Evolutionary conservation across 2,113 vertebrate species (phyloP), one percentile per base, ranked within the genome.

Genomic region (Clarias macrocephalus): DNA sequence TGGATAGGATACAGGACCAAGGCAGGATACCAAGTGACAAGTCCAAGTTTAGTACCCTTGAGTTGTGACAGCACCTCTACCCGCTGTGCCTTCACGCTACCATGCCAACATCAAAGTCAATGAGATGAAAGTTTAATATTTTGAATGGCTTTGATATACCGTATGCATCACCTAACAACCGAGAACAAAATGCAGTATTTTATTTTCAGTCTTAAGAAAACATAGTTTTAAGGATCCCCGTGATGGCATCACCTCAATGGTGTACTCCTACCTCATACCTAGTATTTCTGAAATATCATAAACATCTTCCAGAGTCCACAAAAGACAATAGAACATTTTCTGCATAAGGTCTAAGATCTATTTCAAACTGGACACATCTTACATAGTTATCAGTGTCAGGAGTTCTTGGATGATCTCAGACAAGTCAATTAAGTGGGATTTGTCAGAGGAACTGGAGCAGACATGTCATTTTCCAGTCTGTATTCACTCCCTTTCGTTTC

Each of bases 341-440:
- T 21, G 68, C 37, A 37, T 19, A 72, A 33, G 30, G 4, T 2
- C 42, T 33, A 42, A 42, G 6, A 19, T 42, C 70, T 21, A 5
- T 8, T 21, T 73, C 19, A 19, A 0, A 60, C 18, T 52, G 80
- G 66, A 73, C 66, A 75, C 18, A 33, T 37, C 30, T 76, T 25
- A 60, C 28, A 25, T 5, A 60, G 80, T 80, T 83, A 84, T 83
- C 88, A 92, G 89, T 90, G 91, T 90, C 87, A 92, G 85, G 87
- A 82, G 83, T 9, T 87, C 85, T 88, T 84, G 88, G 85, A 84
- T 82, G 83, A 92, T 57, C 56, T 3, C 81, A 88, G 91, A 91
- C 91, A 91, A 90, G 85, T 83, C 88, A 90, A 91, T 92, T 88
- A 90, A 56, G 60, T 73, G 59, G 75, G 88, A 91, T 88, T 88